These are phyloP conservation scores for Salvelinus sp. DNA, from an alignment of 2,113 vertebrate species.

Conservation along the genomic window DNA sequence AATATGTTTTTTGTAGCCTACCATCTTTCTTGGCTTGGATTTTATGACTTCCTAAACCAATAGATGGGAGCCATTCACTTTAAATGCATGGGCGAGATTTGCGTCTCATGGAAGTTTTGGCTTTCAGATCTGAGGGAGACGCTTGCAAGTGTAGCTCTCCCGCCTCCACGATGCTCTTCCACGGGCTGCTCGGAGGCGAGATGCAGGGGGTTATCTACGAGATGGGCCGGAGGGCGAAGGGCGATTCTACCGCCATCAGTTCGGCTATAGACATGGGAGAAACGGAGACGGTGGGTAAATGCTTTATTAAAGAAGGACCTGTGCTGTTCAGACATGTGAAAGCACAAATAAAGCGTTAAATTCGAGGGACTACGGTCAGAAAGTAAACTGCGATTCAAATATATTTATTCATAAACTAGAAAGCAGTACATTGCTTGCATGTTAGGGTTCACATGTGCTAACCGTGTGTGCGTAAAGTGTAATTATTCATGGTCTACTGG, in stretches of 20 bases:
- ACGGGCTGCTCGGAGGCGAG: slow-evolving; percentile 95
- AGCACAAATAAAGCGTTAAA: too few species aligned
- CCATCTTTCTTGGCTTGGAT: neutral
- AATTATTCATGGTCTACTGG: too few species aligned
- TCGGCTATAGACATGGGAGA: slow-evolving; percentile 98
- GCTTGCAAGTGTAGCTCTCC: slow-evolving; percentile 74
- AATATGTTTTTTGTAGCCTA: slow-evolving; percentile 25
- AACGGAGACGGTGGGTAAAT: slow-evolving; percentile 89
- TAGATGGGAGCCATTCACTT: neutral
- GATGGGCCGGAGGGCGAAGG: slow-evolving; percentile 94
- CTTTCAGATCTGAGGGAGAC: slow-evolving; percentile 77
- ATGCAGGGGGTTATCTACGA: slow-evolving; percentile 97
- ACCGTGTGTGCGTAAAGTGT: too few species aligned
- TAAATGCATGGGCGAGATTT: slow-evolving; percentile 64
- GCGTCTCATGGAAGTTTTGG: slow-evolving; percentile 84
- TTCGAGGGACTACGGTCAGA: too few species aligned
- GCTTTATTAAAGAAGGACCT: neutral
- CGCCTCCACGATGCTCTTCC: slow-evolving; percentile 92
- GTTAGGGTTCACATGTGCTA: too few species aligned
- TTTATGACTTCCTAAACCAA: neutral
- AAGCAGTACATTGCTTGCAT: too few species aligned
- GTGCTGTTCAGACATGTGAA: neutral
- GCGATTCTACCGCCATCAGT: slow-evolving; percentile 93
- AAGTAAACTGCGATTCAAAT: too few species aligned
- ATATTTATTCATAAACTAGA: too few species aligned